Evolutionary conservation across 2,888 invertebrate species (phyloP).

Genomic region (Poecilus cupreus): DNA sequence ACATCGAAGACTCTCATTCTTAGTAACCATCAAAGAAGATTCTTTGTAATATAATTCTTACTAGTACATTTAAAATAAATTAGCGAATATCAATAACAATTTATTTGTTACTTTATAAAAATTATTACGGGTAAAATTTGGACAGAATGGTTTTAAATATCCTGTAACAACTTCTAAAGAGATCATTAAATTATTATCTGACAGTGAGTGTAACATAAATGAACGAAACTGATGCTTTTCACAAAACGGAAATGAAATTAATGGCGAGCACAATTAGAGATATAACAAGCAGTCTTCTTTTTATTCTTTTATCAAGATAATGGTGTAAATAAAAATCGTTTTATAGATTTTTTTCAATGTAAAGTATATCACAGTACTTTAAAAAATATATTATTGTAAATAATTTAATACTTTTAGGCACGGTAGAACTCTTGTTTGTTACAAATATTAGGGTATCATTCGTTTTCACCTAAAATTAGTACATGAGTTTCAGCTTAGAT

Average conservation of each 20-base stretch:
- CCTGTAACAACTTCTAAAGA: not conserved
- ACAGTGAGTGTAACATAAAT: not conserved
- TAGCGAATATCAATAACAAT: no score
- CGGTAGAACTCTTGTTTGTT: no score
- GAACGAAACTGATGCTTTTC: not conserved
- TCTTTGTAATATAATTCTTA: no score
- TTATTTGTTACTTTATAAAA: no score
- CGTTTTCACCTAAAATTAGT: no score
- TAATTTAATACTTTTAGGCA: not conserved
- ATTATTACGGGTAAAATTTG: no score
- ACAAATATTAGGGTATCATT: no score
- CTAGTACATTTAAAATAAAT: no score
- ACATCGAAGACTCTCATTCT: not conserved
- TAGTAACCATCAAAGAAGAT: not conserved
- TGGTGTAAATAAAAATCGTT: not conserved
- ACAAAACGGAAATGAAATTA: slow-evolving; percentile 4
- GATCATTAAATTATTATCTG: slow-evolving; percentile 11
- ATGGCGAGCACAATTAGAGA: slow-evolving; percentile 11
- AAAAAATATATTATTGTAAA: not conserved
- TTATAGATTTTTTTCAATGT: not conserved
- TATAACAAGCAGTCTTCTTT: slow-evolving; percentile 4
- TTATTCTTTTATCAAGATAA: not conserved
- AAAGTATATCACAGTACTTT: not conserved
- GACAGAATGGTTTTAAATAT: not conserved
- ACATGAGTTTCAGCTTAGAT: no score